Evolutionary conservation across 2,888 invertebrate genomes (phyloP).

Genomic region (Chromoteleia sp.): DNA sequence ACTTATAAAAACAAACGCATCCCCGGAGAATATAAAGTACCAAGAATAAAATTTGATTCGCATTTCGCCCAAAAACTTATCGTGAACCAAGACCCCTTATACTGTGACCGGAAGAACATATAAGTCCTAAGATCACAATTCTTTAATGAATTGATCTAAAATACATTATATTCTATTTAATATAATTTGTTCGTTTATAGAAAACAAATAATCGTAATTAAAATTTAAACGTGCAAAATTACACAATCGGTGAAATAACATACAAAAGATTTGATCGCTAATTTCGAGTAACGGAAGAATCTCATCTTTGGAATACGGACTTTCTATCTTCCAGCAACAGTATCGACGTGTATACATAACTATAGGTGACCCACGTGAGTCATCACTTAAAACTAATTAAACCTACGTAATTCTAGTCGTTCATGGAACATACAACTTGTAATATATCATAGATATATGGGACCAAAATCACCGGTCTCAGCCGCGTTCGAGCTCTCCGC

Average conservation of each 20-base stretch:
- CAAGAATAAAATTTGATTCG: slow-evolving; percentile 14
- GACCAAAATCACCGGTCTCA: slow-evolving; percentile 92
- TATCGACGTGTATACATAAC: slow-evolving; percentile 34
- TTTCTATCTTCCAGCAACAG: slow-evolving; percentile 53
- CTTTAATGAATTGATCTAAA: background rate
- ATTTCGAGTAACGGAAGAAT: slow-evolving; percentile 36
- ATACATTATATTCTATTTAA: background rate
- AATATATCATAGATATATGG: slow-evolving; percentile 99
- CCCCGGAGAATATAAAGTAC: slow-evolving; percentile 19
- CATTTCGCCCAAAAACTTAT: too few relatives aligned
- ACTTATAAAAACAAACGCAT: too few relatives aligned
- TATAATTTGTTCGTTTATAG: too few relatives aligned
- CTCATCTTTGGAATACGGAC: slow-evolving; percentile 29
- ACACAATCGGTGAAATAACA: background rate
- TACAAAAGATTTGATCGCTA: slow-evolving; percentile 5
- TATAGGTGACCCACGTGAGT: slow-evolving; percentile 80
- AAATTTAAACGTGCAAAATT: slow-evolving; percentile 8
- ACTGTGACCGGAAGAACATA: slow-evolving; percentile 3
- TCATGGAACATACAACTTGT: slow-evolving; percentile 97
- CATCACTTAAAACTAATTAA: slow-evolving; percentile 70
- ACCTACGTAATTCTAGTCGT: slow-evolving; percentile 85
- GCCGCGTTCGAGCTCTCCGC: slow-evolving; percentile 72
- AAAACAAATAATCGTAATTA: background rate
- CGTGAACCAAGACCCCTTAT: slow-evolving; percentile 7
- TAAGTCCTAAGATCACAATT: slow-evolving; percentile 13